Conservation (phyloP, 2,113 vertebrate species). For the Bucco capensis region DNA sequence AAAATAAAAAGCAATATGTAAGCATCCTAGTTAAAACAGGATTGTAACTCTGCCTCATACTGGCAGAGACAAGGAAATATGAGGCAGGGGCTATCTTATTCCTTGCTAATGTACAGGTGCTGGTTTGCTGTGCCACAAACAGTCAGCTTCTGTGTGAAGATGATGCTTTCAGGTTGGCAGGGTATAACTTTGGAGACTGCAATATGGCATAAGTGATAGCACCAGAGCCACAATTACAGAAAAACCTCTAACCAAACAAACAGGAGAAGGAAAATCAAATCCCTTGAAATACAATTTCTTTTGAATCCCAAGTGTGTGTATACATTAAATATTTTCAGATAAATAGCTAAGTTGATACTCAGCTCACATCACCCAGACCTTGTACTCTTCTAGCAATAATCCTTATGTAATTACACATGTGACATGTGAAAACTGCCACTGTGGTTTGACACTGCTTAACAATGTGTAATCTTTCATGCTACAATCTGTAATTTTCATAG, state of each 20-base stretch:
- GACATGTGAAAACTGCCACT: slow-evolving; percentile 43
- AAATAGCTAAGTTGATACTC: slow-evolving; percentile 16
- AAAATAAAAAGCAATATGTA: background rate
- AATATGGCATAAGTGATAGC: background rate
- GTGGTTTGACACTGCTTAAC: slow-evolving; percentile 34
- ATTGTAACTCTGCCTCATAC: background rate
- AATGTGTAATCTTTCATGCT: slow-evolving; percentile 57
- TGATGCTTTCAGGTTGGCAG: background rate
- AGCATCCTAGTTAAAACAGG: background rate
- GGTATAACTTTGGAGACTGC: background rate
- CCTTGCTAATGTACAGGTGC: background rate
- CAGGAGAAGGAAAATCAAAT: background rate
- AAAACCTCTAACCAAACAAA: background rate
- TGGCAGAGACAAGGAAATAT: background rate
- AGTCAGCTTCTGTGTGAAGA: background rate
- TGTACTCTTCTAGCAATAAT: slow-evolving; percentile 54
- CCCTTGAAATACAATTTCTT: background rate
- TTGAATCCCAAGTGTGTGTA: background rate
- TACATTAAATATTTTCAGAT: background rate
- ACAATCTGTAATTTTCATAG: slow-evolving; percentile 44
- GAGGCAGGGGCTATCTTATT: background rate
- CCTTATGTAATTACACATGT: slow-evolving; percentile 41
- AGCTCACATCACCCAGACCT: slow-evolving; percentile 13
- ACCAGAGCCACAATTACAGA: background rate
- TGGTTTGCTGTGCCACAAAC: background rate